phyloP scores from a whole-genome alignment of 1,140 invertebrate species.

The Dreissena polymorpha region DNA sequence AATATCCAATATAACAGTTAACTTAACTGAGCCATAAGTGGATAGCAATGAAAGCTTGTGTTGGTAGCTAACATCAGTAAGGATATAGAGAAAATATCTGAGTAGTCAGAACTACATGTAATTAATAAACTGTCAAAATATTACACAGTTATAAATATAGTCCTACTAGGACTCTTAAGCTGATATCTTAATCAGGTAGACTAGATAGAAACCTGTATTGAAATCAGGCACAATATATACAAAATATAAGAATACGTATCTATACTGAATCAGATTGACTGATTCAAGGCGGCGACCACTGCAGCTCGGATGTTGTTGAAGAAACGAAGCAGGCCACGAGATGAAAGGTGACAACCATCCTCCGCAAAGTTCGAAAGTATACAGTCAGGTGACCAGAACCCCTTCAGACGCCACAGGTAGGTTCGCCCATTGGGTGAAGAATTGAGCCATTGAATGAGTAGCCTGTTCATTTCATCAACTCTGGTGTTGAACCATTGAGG shows the following conservation, averaged over 20 bases:
- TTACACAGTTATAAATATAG: too few species aligned
- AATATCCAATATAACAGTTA: too few species aligned
- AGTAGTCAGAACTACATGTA: too few species aligned
- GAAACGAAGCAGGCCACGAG: background rate
- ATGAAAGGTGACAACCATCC: constrained; percentile 28
- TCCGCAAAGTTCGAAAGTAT: background rate
- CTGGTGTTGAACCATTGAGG: constrained; percentile 12
- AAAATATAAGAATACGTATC: constrained; percentile 5
- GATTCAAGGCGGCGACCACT: constrained; percentile 23
- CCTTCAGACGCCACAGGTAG: constrained; percentile 32
- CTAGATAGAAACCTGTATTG: too few species aligned
- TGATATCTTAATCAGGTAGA: too few species aligned
- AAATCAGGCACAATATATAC: too few species aligned
- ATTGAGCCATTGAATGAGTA: background rate
- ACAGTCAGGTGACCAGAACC: constrained; percentile 22
- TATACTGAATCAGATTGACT: constrained; percentile 9
- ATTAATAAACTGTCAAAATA: too few species aligned
- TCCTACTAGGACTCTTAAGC: too few species aligned
- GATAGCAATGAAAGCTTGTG: too few species aligned
- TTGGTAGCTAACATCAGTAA: too few species aligned
- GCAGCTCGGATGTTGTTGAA: constrained; percentile 30
- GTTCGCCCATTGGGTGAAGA: background rate
- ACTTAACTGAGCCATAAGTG: too few species aligned
- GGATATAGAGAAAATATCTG: too few species aligned
- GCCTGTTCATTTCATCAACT: constrained; percentile 20